Base-by-base conservation (phyloP, 1,140 invertebrate genomes). In the Nephila pilipes region DNA sequence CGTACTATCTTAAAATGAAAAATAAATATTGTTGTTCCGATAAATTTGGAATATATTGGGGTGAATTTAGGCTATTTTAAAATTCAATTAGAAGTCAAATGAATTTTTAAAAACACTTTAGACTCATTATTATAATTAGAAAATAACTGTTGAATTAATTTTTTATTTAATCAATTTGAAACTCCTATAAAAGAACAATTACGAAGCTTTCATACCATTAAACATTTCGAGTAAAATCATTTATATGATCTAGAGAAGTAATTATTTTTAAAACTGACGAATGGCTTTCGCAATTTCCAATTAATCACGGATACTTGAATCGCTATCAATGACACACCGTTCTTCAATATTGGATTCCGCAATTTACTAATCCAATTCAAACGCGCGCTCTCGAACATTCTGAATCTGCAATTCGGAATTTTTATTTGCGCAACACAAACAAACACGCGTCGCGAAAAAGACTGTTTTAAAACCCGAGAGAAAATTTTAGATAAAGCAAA, bases 401-500 rank as follows among this genome's bases (percentile, higher is more conserved):
- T 46, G 46, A 29, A 25, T 65, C 63, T 10, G 63, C 63, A 65
- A 29, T 65, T n/a, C 5, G 16, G 57, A 60, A 60, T 20, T 22
- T 60, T 60, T 60, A 60, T 75, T 75, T 75, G 29, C 69, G 18
- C 32, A 32, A 32, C 69, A 18, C 0, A 75, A 75, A 75, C 16
- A 75, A 75, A 75, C 69, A 32, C 29, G 29, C 25, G 2, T 2
- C 18, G 6, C 58, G 16, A 60, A 60, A 60, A 75, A 32, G 29
- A 36, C 14, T 36, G 16, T 16, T 75, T 75, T 36, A 75, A 75
- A 75, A 75, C 29, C 29, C 29, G 6, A 75, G 29, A 20, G 69
- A 75, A 75, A 75, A 75, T 75, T 75, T 75, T 75, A 20, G 29
- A 32, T 36, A 32, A 75, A 75, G 69, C 69, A 75, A 29, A 75